Evolutionary conservation across 2,797 vertebrate species (phyloP).

Genomic region (Ptychadena robeensis): DNA sequence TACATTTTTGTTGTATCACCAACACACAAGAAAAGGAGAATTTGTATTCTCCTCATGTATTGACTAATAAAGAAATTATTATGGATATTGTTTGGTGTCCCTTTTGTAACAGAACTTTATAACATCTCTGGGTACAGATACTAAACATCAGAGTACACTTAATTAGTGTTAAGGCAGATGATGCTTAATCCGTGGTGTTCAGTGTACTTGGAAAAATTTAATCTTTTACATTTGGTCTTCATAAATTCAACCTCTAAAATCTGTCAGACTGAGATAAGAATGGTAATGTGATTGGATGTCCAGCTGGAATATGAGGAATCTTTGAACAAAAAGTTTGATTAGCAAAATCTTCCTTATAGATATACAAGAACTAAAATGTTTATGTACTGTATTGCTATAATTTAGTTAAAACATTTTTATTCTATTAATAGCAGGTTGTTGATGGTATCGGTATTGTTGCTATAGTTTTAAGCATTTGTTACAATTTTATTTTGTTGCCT

Average conservation of each 20-base stretch:
- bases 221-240: constrained; percentile 8
- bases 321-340: constrained; percentile 1
- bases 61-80: not conserved
- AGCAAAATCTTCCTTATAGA: not conserved
- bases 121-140: constrained; percentile 11
- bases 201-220: constrained; percentile 19
- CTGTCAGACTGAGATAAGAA: constrained; percentile 38
- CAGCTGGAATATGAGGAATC: constrained; percentile 16
- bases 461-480: no score
- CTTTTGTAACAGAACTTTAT: constrained; percentile 1
- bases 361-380: not conserved
- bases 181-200: constrained; percentile 29
- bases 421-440: no score
- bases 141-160: constrained; percentile 17
- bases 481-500: no score
- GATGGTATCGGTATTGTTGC: no score
- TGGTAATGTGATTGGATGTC: not conserved
- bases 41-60: constrained; percentile 1
- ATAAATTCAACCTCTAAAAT: constrained; percentile 24
- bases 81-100: constrained; percentile 2
- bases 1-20: not conserved
- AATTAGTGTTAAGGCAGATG: constrained; percentile 43
- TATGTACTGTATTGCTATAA: no score
- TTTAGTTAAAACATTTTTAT: no score
- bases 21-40: not conserved